phyloP scores from a whole-genome alignment of 2,797 vertebrate genomes.

The Trematomus bernacchii region DNA sequence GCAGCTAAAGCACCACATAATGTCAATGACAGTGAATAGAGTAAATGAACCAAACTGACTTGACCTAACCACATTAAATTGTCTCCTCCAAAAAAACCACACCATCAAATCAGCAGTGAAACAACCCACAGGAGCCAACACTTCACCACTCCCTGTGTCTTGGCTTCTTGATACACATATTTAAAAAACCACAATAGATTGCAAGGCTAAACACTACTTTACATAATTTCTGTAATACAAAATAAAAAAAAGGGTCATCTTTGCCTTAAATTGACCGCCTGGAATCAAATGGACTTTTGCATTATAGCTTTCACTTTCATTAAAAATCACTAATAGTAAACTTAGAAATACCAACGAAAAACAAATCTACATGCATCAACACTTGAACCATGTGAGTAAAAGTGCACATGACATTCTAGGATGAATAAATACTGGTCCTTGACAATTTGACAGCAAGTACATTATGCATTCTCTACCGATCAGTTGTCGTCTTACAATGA shows the following conservation, averaged over 20 bases:
- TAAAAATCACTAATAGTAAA: neutral
- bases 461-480: too few species aligned
- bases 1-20: slow-evolving; percentile 51
- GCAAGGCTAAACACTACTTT: neutral
- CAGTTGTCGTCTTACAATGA: too few species aligned
- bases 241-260: too few species aligned
- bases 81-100: slow-evolving; percentile 81
- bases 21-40: slow-evolving; percentile 81
- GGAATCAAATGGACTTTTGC: neutral
- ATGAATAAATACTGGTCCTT: neutral
- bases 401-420: neutral
- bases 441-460: neutral
- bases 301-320: slow-evolving; percentile 2
- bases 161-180: too few species aligned
- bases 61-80: slow-evolving; percentile 90
- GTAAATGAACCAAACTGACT: slow-evolving; percentile 89
- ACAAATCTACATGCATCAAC: neutral
- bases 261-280: neutral
- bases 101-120: slow-evolving; percentile 82
- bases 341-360: too few species aligned
- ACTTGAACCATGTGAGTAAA: neutral
- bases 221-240: neutral
- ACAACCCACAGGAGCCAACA: slow-evolving; percentile 85
- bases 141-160: slow-evolving; percentile 53
- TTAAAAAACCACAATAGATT: too few species aligned